Percentiles rank a stretch among this genome's conserved stretches.
phyloP scores from a whole-genome alignment of 2,888 invertebrate species.

The Dysmachus trigonus region DNA sequence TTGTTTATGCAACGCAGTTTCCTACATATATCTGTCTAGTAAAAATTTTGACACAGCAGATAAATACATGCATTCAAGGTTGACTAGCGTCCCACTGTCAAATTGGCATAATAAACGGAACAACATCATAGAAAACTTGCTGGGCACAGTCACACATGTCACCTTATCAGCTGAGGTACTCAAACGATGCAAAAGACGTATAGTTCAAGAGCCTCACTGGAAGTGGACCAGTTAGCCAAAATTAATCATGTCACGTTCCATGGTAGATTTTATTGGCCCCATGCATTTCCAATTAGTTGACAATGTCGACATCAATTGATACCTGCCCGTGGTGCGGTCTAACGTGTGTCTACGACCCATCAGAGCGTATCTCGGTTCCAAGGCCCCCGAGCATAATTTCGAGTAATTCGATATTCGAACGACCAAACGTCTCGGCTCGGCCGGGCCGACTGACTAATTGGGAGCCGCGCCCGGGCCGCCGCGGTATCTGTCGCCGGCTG shows the following conservation, averaged over 20 bases:
- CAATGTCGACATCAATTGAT: constrained; percentile 21
- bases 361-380: neutral
- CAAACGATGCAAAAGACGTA: neutral
- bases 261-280: neutral
- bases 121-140: neutral
- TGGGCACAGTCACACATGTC: neutral
- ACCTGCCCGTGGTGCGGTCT: neutral
- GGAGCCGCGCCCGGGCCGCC: neutral
- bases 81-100: neutral
- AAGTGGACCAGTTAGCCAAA: constrained; percentile 3
- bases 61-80: no score
- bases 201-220: neutral
- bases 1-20: no score
- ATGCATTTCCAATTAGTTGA: neutral
- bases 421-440: neutral
- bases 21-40: no score
- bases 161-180: neutral
- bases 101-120: neutral
- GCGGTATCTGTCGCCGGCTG: neutral
- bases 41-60: no score
- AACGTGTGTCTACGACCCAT: constrained; percentile 5
- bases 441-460: constrained; percentile 7
- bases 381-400: constrained; percentile 1
- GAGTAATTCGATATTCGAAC: constrained; percentile 16
- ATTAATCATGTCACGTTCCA: constrained; percentile 34